Base-by-base conservation (phyloP, 2,888 invertebrate species). In the Cremastobaeus sp. region DNA sequence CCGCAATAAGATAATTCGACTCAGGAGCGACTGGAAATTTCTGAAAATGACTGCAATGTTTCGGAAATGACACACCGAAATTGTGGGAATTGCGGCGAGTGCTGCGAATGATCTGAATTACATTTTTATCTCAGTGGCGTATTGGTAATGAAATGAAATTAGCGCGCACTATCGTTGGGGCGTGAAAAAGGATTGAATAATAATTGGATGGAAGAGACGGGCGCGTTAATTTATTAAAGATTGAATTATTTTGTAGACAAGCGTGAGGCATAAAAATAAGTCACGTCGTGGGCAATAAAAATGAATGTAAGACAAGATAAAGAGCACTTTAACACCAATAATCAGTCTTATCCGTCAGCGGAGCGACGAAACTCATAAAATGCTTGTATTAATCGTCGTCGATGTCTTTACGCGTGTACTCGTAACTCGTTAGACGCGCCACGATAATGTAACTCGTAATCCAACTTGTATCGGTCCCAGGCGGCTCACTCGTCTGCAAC, bases 361-460 rank as follows among this genome's bases (percentile, higher is more conserved):
- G 15, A 65, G 60, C 62, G 48, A 69, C 65, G 65, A 60, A 66
- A 76, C 39, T 64, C 66, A 68, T 76, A 70, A 68, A 62, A 66
- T 64, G 57, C 65, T 64, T 68, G 66, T 66, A 68, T 70, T 66
- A 74, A 74, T 70, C 70, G 74, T 69, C 74, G 66, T 66, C 66
- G 66, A 66, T 74, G 74, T 74, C 74, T 70, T 74, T 74, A 74
- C 69, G 74, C 74, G 66, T 74, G 74, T 74, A 74, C 74, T 70
- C 74, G 74, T 74, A 74, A 74, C 74, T 74, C 74, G 74, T 74
- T 70, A 66, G 74, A 74, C 74, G 65, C 60, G 74, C 70, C 62
- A 66, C 66, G 74, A 74, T 74, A 74, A 74, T 74, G 74, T 74
- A 74, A 74, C 74, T 74, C 70, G 74, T 74, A 74, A 74, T 74